Evolutionary conservation across 2,888 invertebrate species (phyloP), one percentile per base, ranked within the genome.

Genomic region (Ormia ochracea): DNA sequence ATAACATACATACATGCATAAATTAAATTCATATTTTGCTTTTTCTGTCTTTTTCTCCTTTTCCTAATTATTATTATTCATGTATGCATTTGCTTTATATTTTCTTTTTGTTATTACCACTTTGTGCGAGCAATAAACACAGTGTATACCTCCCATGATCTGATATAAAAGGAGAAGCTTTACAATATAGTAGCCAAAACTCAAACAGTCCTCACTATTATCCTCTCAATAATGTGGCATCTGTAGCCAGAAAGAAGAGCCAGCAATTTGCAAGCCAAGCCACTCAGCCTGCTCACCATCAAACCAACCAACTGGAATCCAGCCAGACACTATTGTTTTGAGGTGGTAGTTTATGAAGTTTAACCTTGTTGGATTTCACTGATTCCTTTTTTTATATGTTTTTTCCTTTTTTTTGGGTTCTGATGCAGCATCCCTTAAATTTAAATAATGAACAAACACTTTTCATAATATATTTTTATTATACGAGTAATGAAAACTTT

Each of bases 291-390:
- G 21, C 41, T 3, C 1, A 3, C 54, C 59, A 76, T 19, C 50
- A 43, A 54, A 21, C 43, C 38, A 48, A 14, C 58, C 12, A 78
- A 26, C n/a, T n/a, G n/a, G n/a, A n/a, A n/a, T n/a, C 58, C 70
- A 63, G 31, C 77, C 82, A 82, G 80, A 80, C 80, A 63, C 61
- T 68, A 80, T 80, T 80, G 76, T 80, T 76, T 66, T 58, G 63
- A 73, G 76, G 80, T 80, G 80, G 80, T 80, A 76, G 80, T 80
- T 80, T 80, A 48, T 77, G 28, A 76, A 73, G 80, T 80, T 80
- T 80, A 80, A 76, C 76, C 76, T 80, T 80, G 76, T 80, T 68
- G 63, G 68, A 68, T 73, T 80, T 70, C 38, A 28, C 6, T 54
- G 19, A 21, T 69, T 21, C n/a, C n/a, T 54, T 45, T 56, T 17